Evolutionary conservation across 2,113 vertebrate genomes (phyloP).

Genomic region (Cathartes aura): DNA sequence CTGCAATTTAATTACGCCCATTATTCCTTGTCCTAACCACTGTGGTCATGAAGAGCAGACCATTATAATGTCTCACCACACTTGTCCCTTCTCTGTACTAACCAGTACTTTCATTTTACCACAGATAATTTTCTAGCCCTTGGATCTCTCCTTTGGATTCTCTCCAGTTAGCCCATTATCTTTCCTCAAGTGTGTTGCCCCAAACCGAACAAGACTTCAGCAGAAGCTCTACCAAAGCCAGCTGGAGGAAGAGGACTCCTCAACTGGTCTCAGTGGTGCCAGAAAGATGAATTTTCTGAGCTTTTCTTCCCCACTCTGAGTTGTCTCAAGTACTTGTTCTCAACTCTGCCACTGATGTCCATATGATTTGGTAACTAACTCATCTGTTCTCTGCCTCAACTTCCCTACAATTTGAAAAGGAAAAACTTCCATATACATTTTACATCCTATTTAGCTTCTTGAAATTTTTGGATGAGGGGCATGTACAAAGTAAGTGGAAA

Average conservation of each 20-base stretch:
- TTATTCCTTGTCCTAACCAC: neutral
- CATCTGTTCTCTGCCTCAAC: neutral
- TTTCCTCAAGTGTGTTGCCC: neutral
- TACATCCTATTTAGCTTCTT: neutral
- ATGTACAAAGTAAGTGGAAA: neutral
- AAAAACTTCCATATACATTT: neutral
- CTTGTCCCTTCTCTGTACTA: neutral
- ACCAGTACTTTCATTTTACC: neutral
- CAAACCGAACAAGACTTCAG: neutral
- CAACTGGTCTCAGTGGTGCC: neutral
- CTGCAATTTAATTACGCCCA: neutral
- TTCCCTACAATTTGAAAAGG: neutral
- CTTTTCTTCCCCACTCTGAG: neutral
- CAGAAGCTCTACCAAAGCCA: neutral
- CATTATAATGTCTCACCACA: neutral
- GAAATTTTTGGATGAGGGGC: neutral
- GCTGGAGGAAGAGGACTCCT: neutral
- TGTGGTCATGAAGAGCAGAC: neutral
- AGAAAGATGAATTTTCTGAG: neutral
- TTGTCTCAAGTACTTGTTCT: neutral
- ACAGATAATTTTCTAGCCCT: constrained; percentile 18
- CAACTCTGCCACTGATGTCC: neutral
- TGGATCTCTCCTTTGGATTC: neutral
- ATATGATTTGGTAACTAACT: constrained; percentile 27
- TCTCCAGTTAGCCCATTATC: neutral